Evolutionary conservation across 2,888 invertebrate species (phyloP), one percentile per base, ranked within the genome.

Genomic region (Hesperia comma): DNA sequence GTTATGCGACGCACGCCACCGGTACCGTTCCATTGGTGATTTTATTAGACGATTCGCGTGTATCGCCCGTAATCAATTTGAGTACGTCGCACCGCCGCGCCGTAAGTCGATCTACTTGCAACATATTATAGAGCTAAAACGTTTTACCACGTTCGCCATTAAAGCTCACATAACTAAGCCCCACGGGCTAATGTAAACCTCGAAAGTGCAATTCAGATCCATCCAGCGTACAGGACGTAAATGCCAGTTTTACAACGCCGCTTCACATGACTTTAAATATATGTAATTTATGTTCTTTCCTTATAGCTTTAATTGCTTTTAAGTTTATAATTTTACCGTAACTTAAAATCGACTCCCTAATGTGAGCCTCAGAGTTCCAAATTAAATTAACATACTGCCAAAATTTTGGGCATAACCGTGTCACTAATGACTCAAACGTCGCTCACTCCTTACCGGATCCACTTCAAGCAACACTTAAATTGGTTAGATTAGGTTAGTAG

Each of bases 31-130:
- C 81, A 88, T 88, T 89, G 87, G 85, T 82, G 88, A 92, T 91
- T 90, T 90, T 91, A 91, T 92, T 88, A 90, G 87, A 90, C 85
- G 85, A 88, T 86, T 90, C 88, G 86, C 89, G 86, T 90, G 88
- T 89, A 88, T 87, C 81, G 85, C 81, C 78, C 81, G 85, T 86
- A 88, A 92, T 90, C 90, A 88, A 91, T 92, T 90, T 85, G 80
- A 84, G 79, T 78, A 79, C 77, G 77, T 73, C 80, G 81, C 82
- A 82, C 76, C 85, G 82, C 77, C 84, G 82, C 85, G 82, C 77
- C 84, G 82, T 80, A 82, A 77, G 81, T 82, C 82, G 87, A 82
- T 84, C 86, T 81, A 87, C 85, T 88, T 87, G 79, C 79, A 81
- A 79, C 81, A 78, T 82, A 85, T 87, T 85, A 86, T 81, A 79